phyloP scores from a whole-genome alignment of 1,140 invertebrate genomes.

The Macrobrachium nipponense region DNA sequence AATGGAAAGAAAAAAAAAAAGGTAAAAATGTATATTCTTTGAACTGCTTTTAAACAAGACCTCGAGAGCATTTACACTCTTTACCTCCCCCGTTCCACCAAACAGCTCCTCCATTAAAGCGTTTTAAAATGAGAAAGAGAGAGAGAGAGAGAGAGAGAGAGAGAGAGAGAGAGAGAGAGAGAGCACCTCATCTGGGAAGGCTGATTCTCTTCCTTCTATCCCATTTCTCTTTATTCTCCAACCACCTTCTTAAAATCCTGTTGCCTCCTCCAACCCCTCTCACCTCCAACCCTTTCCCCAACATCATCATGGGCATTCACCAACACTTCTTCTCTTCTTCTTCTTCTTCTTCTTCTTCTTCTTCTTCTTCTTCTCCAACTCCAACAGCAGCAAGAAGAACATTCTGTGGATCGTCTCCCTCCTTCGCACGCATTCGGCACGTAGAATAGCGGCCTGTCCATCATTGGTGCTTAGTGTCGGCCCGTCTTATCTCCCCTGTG shows the following conservation, averaged over 20 bases:
- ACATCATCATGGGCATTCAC: no score
- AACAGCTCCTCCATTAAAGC: no score
- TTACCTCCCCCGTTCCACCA: no score
- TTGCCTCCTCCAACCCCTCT: background rate
- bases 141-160: no score
- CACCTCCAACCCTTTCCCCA: background rate
- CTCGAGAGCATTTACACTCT: no score
- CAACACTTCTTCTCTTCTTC: background rate
- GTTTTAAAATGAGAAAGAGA: no score
- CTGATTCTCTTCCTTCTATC: background rate
- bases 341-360: background rate
- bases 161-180: no score
- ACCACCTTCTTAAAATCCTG: background rate
- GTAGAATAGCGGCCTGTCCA: slow-evolving; percentile 59
- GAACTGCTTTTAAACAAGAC: no score
- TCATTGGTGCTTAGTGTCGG: slow-evolving; percentile 58
- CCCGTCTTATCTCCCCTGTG: slow-evolving; percentile 55
- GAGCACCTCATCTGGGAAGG: no score
- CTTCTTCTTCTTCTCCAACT: background rate
- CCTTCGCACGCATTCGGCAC: slow-evolving; percentile 55
- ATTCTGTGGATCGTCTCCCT: slow-evolving; percentile 48
- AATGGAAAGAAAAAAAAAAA: no score
- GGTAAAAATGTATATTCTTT: no score
- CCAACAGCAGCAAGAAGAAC: background rate
- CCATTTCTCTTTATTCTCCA: background rate